Base-by-base conservation (phyloP, 2,888 invertebrate genomes). In the Cheilosia variabilis region DNA sequence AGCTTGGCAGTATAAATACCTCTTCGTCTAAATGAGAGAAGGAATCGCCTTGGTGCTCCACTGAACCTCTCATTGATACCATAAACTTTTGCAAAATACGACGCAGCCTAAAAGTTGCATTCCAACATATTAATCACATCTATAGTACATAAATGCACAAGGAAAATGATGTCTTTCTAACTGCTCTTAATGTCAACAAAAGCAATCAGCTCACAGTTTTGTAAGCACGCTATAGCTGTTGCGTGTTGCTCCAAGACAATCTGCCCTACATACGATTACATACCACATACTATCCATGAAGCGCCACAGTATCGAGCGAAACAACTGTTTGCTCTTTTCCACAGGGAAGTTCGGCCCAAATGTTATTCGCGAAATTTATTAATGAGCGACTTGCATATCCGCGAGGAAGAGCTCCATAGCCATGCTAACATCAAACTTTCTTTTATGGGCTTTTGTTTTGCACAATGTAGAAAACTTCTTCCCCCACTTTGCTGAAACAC, bases 351-450 rank as follows among this genome's bases (percentile, higher is more conserved):
- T 19, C 17, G 17, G 47, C 19, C 7, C 10, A 1, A 27, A n/a
- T 17, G 2, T n/a, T 15, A 27, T 45, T 4, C 22, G n/a, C 27
- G 66, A 53, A 79, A 75, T 41, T 75, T 75, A 80, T 80, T 66
- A 80, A 80, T 80, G 68, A 62, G 68, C 62, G n/a, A 22, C 27
- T 52, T 13, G 22, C 37, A 41, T 27, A 52, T 62, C 69, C 31
- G 53, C 53, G 17, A 22, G 22, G 52, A 65, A 27, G 55, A 37
- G 37, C 19, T 53, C 34, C 63, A 27, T 27, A 47, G 45, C 55
- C 77, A 77, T 45, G 76, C 69, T 43, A 55, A 41, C 41, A 71
- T 65, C 17, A 27, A 82, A 65, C 19, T 65, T 80, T 65, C 37
- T 24, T 65, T 71, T 50, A 65, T 72, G 50, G 65, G 72, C 58